Base-by-base conservation (phyloP, 2,113 vertebrate genomes). In the Cottus gobio region DNA sequence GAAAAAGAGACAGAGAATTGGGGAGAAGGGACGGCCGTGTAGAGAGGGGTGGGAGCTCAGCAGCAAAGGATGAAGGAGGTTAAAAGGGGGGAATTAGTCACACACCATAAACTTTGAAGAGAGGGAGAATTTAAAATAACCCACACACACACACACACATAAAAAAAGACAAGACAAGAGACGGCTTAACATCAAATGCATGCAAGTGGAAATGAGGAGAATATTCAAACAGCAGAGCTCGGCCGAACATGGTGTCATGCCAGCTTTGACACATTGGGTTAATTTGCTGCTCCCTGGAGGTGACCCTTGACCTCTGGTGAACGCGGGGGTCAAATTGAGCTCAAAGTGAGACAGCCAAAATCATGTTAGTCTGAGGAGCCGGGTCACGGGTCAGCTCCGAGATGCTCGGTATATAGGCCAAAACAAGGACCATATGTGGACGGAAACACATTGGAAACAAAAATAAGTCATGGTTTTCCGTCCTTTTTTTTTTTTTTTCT, bases 261-360 rank as follows among this genome's bases (percentile, higher is more conserved):
- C 90, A 91, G 82, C 48, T 95, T 94, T 96, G 95, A 95, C 94
- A 93, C 95, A 96, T 95, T 95, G 95, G 94, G 93, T 95, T 96
- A 95, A 96, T 96, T 95, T 96, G 94, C 94, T 92, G 95, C 90
- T 94, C 93, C 87, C 91, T 91, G 83, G 82, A 87, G 87, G 75
- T 92, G 95, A 94, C 94, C 95, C 86, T 77, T 94, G 93, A 94
- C 88, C 95, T 86, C 80, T 74, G 72, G 90, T 12, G 90, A 89
- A 89, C 90, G 78, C 9, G 36, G 54, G 54, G 94, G 92, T 95
- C 94, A 62, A 89, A 87, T 60, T 62, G 83, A 91, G 75, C 92
- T 91, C 90, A 75, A 92, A 94, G 91, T 67, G 87, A 91, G 91
- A 93, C 94, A 91, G 91, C 89, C 89, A 85, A 92, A 95, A 95